These are phyloP conservation scores for Glossosoma conforme DNA, from an alignment of 1,140 invertebrate species.

Conservation along the genomic window DNA sequence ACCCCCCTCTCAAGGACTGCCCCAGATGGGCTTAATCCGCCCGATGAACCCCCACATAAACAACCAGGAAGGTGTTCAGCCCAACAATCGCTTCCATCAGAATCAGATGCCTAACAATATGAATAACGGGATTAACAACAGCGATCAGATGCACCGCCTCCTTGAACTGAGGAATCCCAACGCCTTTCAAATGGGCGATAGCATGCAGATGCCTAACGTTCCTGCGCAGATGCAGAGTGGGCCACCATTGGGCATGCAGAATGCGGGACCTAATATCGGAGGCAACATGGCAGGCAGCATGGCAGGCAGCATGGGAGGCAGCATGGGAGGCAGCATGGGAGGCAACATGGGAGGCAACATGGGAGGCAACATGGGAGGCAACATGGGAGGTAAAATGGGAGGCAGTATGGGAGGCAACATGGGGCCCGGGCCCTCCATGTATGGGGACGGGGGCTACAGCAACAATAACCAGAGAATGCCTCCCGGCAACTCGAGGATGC, in stretches of 20 bases:
- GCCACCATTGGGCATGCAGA: conserved; percentile 22
- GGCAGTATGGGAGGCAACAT: neutral
- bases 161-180: conserved; percentile 57
- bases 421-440: conserved; percentile 5
- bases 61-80: neutral
- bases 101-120: conserved; percentile 5
- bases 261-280: too few species aligned
- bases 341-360: conserved; percentile 23
- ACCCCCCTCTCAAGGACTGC: too few species aligned
- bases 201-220: conserved; percentile 6
- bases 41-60: neutral
- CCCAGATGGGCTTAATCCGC: neutral
- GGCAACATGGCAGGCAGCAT: too few species aligned
- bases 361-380: too few species aligned
- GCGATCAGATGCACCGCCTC: conserved; percentile 40
- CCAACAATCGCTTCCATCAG: neutral
- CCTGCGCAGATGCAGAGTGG: conserved; percentile 12
- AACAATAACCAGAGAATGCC: conserved; percentile 6
- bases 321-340: conserved; percentile 31
- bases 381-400: too few species aligned
- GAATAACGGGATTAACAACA: conserved; percentile 8
- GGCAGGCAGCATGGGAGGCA: conserved; percentile 31
- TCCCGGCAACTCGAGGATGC: conserved; percentile 10
- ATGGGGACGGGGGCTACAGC: conserved; percentile 1
- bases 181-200: conserved; percentile 50